Percentiles rank a stretch among this genome's conserved stretches.
Evolutionary conservation across 2,888 invertebrate species (phyloP).

Genomic region (Phrixothrix hirtus): DNA sequence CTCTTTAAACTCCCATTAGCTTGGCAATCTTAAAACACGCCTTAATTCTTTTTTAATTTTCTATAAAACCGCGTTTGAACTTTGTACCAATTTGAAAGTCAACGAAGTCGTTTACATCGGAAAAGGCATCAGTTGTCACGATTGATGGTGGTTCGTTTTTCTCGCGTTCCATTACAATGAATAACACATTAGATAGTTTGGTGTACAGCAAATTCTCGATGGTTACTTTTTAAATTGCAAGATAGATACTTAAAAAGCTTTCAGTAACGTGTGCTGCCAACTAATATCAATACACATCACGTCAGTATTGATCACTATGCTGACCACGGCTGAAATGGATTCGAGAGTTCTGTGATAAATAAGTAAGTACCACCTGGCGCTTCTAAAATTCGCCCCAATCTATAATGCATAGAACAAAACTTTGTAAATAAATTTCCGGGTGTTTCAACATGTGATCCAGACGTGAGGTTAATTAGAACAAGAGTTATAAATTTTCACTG

Average conservation of each 20-base stretch:
- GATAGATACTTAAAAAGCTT: slow-evolving; percentile 16
- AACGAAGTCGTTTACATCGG: too few species aligned
- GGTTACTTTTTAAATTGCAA: neutral
- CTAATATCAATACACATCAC: slow-evolving; percentile 32
- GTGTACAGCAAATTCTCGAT: too few species aligned
- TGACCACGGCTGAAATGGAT: slow-evolving; percentile 30
- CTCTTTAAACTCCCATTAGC: too few species aligned
- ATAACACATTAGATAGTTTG: too few species aligned
- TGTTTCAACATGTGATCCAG: slow-evolving; percentile 22
- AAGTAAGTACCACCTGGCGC: slow-evolving; percentile 32
- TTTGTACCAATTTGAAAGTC: too few species aligned
- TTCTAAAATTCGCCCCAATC: slow-evolving; percentile 25
- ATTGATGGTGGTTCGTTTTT: too few species aligned
- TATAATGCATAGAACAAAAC: slow-evolving; percentile 27
- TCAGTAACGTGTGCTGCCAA: slow-evolving; percentile 15
- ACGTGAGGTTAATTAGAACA: slow-evolving; percentile 23
- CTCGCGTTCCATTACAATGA: too few species aligned
- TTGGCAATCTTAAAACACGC: too few species aligned
- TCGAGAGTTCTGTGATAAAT: slow-evolving; percentile 30
- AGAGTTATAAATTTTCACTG: slow-evolving; percentile 16
- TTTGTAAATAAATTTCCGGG: slow-evolving; percentile 25
- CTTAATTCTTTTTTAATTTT: too few species aligned
- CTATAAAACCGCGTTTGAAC: too few species aligned
- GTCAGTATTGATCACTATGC: slow-evolving; percentile 32
- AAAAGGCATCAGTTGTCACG: too few species aligned